Evolutionary conservation across 2,888 invertebrate genomes (phyloP).

Genomic region (Bruchidius siliquastri): DNA sequence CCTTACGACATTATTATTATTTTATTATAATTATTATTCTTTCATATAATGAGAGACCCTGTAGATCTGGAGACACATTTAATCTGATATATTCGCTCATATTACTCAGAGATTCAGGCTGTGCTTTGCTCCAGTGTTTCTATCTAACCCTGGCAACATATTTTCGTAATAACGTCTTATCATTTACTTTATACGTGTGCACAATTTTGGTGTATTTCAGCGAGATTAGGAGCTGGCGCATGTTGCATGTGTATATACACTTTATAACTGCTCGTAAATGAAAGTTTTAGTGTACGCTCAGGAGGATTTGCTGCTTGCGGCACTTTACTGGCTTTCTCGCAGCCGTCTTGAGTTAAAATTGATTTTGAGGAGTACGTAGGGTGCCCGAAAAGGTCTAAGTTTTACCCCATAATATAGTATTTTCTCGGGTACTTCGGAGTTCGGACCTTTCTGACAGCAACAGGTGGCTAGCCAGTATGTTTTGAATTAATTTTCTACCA

Average conservation of each 20-base stretch:
- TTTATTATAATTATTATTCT: too few relatives aligned
- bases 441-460: too few relatives aligned
- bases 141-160: neutral
- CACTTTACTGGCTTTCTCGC: neutral
- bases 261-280: neutral
- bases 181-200: neutral
- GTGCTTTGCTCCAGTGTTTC: neutral
- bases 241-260: neutral
- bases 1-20: too few relatives aligned
- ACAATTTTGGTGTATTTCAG: neutral
- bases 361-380: neutral
- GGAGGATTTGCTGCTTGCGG: neutral
- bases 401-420: too few relatives aligned
- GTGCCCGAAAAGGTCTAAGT: too few relatives aligned
- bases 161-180: neutral
- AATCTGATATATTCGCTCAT: neutral
- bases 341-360: neutral
- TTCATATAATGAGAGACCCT: too few relatives aligned
- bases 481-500: too few relatives aligned
- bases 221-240: neutral
- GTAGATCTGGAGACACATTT: neutral
- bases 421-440: too few relatives aligned
- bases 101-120: neutral
- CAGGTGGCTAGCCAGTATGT: too few relatives aligned
- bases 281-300: neutral